Evolutionary conservation across 1,140 invertebrate species (phyloP), one percentile per base, ranked within the genome.

Genomic region (Megalopta genalis): DNA sequence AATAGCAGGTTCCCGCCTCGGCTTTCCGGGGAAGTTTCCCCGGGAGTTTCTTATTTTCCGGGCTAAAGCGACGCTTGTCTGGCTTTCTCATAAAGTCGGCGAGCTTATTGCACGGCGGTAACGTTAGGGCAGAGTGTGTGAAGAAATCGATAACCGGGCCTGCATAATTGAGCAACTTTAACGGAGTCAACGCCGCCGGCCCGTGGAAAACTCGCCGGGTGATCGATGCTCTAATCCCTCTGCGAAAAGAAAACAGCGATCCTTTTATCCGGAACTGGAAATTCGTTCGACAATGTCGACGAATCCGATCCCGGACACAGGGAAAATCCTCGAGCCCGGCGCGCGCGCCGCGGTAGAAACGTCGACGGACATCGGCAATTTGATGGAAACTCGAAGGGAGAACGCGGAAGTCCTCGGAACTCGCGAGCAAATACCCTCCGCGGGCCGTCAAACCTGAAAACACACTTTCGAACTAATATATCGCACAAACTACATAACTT

Each of bases 101-200:
- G n/a, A 71, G 25, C 46, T 18, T 39, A 76, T 76, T 16, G 21
- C 52, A n/a, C 32, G 64, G 23, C 2, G 52, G 10, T 25, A 75
- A 57, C 18, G 32, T 62, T 10, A 5, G n/a, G 39, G 46, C 69
- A 25, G 0, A 6, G n/a, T 49, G 52, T 25, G 37, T 21, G 77
- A 60, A 79, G 77, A 60, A 79, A 79, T 60, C 70, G 49, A 79
- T 74, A 74, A 27, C 27, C 14, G 10, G 5, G 39, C 52, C 59
- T 60, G 70, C 52, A 79, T 79, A 79, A 79, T 66, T 66, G 52
- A 79, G 49, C 37, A 39, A 49, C 37, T 66, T 60, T 73, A 10
- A 32, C 59, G 39, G 70, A 72, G 62, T 57, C 69, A 65, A 78
- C 60, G 32, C 57, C 39, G 52, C 52, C 23, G 12, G 62, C 7